Conservation (phyloP, 2,888 invertebrate species). For the Drosophila peninsularis region DNA sequence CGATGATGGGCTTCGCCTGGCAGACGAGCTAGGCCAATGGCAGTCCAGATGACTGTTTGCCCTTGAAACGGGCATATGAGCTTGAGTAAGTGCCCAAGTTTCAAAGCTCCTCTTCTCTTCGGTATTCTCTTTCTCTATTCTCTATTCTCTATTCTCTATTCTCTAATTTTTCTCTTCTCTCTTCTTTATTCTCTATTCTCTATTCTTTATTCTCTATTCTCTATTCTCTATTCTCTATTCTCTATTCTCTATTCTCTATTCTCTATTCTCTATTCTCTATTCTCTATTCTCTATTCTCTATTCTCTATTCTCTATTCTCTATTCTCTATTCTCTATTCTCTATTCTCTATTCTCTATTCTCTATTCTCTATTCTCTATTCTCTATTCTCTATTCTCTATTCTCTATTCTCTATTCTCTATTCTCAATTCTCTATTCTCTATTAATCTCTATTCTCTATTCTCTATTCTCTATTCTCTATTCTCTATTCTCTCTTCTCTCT, state of each 20-base stretch:
- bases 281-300: not conserved
- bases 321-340: not conserved
- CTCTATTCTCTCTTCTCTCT: not conserved
- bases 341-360: too few species aligned
- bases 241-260: not conserved
- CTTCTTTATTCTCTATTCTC: not conserved
- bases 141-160: not conserved
- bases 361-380: too few species aligned
- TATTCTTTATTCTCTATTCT: not conserved
- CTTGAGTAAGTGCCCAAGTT: not conserved
- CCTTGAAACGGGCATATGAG: constrained; percentile 9
- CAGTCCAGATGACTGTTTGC: constrained; percentile 32
- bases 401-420: too few species aligned
- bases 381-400: too few species aligned
- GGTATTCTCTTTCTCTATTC: not conserved
- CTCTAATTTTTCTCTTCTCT: not conserved
- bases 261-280: not conserved
- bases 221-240: not conserved
- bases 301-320: not conserved
- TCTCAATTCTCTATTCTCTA: too few species aligned
- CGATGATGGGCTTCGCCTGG: constrained; percentile 22
- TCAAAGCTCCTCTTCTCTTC: too few species aligned
- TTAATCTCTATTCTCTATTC: not conserved
- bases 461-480: not conserved
- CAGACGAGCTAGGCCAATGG: not conserved